A percentile compares a stretch with the other conserved stretches of the same genome.
phyloP scores from a whole-genome alignment of 1,140 invertebrate genomes.

The Lasioglossum albipes region DNA sequence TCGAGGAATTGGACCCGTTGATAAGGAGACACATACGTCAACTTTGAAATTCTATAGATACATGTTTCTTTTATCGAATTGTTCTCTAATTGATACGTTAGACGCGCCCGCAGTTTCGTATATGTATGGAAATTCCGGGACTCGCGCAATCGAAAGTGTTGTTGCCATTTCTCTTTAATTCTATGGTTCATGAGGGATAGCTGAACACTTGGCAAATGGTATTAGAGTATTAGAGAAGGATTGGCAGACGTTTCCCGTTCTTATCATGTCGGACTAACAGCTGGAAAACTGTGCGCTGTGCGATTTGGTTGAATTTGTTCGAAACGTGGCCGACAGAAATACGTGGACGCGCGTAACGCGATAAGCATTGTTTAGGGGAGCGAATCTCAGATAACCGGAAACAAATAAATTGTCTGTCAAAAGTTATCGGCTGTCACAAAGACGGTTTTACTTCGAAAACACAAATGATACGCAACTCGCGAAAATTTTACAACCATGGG shows the following conservation, averaged over 20 bases:
- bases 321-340: background rate
- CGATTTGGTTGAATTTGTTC: background rate
- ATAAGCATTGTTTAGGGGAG: background rate
- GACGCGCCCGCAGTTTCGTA: no score
- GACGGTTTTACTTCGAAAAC: background rate
- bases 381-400: background rate
- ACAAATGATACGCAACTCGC: background rate
- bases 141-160: background rate
- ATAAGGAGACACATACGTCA: background rate
- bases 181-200: slow-evolving; percentile 2
- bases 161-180: slow-evolving; percentile 12
- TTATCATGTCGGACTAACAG: background rate
- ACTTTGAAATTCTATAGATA: no score
- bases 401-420: background rate
- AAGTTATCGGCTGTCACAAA: background rate
- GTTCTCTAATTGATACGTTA: background rate
- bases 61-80: background rate
- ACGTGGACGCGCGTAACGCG: background rate
- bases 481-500: background rate
- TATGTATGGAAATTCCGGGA: background rate
- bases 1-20: background rate
- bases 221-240: background rate
- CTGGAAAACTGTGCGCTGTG: background rate
- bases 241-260: background rate
- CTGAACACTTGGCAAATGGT: background rate